Evolutionary conservation across 1,140 invertebrate species (phyloP).

Genomic region (Eciton burchellii): DNA sequence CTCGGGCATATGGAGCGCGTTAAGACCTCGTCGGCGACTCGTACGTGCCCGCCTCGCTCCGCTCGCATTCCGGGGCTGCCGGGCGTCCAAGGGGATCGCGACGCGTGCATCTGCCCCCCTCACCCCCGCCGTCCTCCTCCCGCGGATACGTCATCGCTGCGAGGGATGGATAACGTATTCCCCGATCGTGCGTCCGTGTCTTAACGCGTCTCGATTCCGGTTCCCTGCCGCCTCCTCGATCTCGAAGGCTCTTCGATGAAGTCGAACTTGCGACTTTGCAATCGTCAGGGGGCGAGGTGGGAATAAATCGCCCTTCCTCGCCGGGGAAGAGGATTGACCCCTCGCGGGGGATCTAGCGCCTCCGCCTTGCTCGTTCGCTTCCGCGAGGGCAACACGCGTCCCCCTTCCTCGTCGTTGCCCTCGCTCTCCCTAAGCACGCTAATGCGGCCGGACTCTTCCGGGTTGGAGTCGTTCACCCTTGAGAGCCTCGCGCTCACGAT

Average conservation of each 20-base stretch:
- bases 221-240: too few species aligned
- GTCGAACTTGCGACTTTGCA: too few species aligned
- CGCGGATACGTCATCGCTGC: not conserved
- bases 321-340: too few species aligned
- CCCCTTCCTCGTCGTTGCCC: constrained; percentile 42
- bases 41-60: constrained; percentile 30
- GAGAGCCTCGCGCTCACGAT: constrained; percentile 43
- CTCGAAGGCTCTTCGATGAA: too few species aligned
- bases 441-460: constrained; percentile 43
- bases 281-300: too few species aligned
- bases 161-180: too few species aligned
- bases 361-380: too few species aligned
- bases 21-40: constrained; percentile 20
- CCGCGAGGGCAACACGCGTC: constrained; percentile 37
- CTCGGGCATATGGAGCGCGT: constrained; percentile 23
- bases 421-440: constrained; percentile 54
- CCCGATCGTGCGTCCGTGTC: too few species aligned
- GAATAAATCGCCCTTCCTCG: too few species aligned
- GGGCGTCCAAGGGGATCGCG: not conserved
- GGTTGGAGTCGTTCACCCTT: constrained; percentile 43
- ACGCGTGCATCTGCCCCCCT: too few species aligned
- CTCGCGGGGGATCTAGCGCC: too few species aligned
- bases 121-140: not conserved
- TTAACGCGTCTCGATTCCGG: too few species aligned
- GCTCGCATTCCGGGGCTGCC: not conserved